Base-by-base conservation (phyloP, 2,113 vertebrate genomes). In the Syngnathus scovelli region DNA sequence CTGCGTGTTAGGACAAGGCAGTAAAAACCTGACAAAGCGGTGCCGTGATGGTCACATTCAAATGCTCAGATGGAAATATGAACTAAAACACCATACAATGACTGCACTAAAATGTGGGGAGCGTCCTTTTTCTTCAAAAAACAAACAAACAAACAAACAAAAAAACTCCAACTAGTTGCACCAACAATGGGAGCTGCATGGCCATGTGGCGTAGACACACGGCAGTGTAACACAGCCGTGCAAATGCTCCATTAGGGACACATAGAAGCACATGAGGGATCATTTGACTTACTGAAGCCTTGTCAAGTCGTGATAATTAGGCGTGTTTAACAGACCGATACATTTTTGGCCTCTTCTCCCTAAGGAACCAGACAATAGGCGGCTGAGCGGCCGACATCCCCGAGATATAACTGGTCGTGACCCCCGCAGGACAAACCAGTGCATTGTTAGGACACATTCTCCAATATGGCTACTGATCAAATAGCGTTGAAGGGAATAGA, bases 211-310 rank as follows among this genome's bases (percentile, higher is more conserved):
- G 19, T 58, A 67, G 70, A 75, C 81, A 78, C 85, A 82, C 75
- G 76, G 75, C 79, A 54, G 83, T 88, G 82, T 80, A 86, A 85
- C 87, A 87, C 78, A 88, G 78, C 85, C 87, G 85, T 87, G 86
- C 78, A 87, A 90, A 90, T 87, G 86, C 61, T 67, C 72, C 70
- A 84, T 87, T 87, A 85, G 68, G 48, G 78, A 84, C 84, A 78
- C 83, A 67, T 27, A 76, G 64, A 74, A 62, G 67, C 83, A 87
- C 87, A 87, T 83, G 87, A 86, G 77, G 68, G 80, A 83, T 87
- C 78, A 87, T 77, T 88, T 85, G 86, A 88, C 83, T 87, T 81
- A 61, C 68, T 76, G 74, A 60, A 76, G 76, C 78, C 73, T 78
- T 72, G 74, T 68, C 52, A 62, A 82, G 78, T 83, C 85, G 76